Percentiles rank a stretch among this genome's conserved stretches.
phyloP scores from a whole-genome alignment of 2,113 vertebrate genomes.

The Rana temporaria region DNA sequence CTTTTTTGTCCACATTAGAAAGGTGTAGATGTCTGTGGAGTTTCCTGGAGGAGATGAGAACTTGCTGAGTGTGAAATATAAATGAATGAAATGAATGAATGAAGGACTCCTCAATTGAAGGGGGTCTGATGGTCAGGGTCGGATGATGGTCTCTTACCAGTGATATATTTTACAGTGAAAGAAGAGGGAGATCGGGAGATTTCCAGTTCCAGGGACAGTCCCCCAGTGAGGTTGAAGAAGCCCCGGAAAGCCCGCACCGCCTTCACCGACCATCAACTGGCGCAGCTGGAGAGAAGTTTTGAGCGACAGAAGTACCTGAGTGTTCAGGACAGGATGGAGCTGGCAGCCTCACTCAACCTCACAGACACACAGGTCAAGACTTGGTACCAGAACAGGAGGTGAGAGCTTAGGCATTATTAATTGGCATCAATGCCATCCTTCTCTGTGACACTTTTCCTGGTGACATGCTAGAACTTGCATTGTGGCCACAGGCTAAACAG shows the following conservation, averaged over 20 bases:
- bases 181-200: slow-evolving; percentile 97
- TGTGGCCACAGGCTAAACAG: too few relatives aligned
- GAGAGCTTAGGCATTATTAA: neutral
- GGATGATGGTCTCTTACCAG: neutral
- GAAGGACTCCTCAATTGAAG: neutral
- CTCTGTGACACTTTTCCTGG: too few relatives aligned
- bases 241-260: slow-evolving; percentile 96
- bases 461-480: too few relatives aligned
- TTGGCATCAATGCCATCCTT: too few relatives aligned
- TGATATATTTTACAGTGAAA: slow-evolving; percentile 79
- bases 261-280: slow-evolving; percentile 97
- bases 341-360: slow-evolving; percentile 96
- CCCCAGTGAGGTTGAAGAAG: slow-evolving; percentile 94
- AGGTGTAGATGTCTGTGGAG: too few relatives aligned
- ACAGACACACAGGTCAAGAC: slow-evolving; percentile 99
- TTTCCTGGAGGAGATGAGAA: too few relatives aligned
- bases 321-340: slow-evolving; percentile 98
- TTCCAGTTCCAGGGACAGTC: slow-evolving; percentile 95
- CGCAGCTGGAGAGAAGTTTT: slow-evolving; percentile 97
- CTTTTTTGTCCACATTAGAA: too few relatives aligned
- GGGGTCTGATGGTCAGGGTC: neutral
- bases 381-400: slow-evolving; percentile 99
- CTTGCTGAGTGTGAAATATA: neutral
- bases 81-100: neutral
- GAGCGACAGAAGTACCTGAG: slow-evolving; percentile 97